Evolutionary conservation across 2,888 invertebrate species (phyloP).

Genomic region (Plebejus melissa): DNA sequence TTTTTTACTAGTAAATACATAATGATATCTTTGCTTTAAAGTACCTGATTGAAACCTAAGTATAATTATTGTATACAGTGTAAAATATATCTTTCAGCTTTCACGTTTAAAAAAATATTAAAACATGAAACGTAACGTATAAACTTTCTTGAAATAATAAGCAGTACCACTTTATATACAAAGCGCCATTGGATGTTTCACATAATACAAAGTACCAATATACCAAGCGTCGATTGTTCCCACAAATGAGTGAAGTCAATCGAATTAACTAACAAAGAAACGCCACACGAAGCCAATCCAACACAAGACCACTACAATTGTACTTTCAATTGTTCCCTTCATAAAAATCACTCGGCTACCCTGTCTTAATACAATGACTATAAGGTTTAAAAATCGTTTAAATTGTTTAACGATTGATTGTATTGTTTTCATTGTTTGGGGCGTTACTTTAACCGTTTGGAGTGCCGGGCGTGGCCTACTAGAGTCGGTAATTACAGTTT

Average conservation of each 20-base stretch:
- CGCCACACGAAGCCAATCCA: constrained; percentile 46
- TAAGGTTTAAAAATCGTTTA: constrained; percentile 36
- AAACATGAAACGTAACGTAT: not conserved
- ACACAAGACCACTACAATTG: constrained; percentile 37
- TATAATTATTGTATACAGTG: too few relatives aligned
- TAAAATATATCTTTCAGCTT: not conserved
- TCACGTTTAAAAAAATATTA: not conserved
- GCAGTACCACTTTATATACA: not conserved
- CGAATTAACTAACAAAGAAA: constrained; percentile 27
- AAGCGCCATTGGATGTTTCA: constrained; percentile 17
- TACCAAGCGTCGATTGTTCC: not conserved
- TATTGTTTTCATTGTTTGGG: constrained; percentile 38
- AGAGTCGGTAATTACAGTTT: constrained; percentile 24
- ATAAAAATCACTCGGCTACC: constrained; percentile 31
- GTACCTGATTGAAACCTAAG: too few relatives aligned
- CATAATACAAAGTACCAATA: constrained; percentile 24
- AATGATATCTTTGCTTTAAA: too few relatives aligned
- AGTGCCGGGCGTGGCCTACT: constrained; percentile 23
- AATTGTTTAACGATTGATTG: constrained; percentile 36
- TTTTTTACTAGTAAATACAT: too few relatives aligned
- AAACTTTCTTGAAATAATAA: not conserved
- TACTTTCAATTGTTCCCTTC: constrained; percentile 45
- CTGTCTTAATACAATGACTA: constrained; percentile 23
- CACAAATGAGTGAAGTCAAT: constrained; percentile 26
- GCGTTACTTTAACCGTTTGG: constrained; percentile 38